Percentiles rank a stretch among this genome's conserved stretches.
These are phyloP conservation scores for Boleophthalmus pectinirostris DNA, from an alignment of 2,113 vertebrate species.

Conservation along the genomic window DNA sequence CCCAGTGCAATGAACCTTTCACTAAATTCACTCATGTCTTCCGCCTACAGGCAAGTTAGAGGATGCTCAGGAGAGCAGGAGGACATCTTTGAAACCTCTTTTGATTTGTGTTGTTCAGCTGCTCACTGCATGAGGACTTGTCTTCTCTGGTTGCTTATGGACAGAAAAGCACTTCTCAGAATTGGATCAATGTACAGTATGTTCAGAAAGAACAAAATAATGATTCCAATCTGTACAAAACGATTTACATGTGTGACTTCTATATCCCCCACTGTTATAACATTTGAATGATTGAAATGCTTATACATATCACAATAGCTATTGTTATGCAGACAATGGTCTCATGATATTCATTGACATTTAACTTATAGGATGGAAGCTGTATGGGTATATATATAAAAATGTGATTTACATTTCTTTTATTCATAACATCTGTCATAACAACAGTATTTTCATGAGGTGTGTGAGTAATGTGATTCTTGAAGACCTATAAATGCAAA, in stretches of 20 bases:
- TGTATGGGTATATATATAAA: neutral
- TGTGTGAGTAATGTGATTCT: neutral
- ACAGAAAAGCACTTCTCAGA: slow-evolving; percentile 4
- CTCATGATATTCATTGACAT: slow-evolving; percentile 1
- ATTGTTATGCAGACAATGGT: neutral
- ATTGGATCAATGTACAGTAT: neutral
- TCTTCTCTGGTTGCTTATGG: neutral
- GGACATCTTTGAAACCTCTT: slow-evolving; percentile 27
- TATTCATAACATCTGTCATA: neutral
- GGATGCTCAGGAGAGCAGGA: slow-evolving; percentile 35
- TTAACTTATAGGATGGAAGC: neutral
- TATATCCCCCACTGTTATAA: neutral
- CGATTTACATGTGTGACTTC: slow-evolving; percentile 8
- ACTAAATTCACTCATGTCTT: slow-evolving; percentile 34
- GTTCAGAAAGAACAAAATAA: neutral
- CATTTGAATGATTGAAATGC: neutral
- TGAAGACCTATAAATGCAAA: neutral
- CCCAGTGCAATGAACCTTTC: slow-evolving; percentile 44
- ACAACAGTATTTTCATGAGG: neutral
- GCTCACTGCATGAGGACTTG: slow-evolving; percentile 14
- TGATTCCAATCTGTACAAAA: neutral
- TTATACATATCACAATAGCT: slow-evolving; percentile 7
- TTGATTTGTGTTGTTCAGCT: slow-evolving; percentile 25
- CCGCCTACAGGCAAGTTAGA: slow-evolving; percentile 33
- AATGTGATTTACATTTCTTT: neutral